Evolutionary conservation across 64 coral and sea anemone species (phyloP).

Genomic region (Trachythela sp.): DNA sequence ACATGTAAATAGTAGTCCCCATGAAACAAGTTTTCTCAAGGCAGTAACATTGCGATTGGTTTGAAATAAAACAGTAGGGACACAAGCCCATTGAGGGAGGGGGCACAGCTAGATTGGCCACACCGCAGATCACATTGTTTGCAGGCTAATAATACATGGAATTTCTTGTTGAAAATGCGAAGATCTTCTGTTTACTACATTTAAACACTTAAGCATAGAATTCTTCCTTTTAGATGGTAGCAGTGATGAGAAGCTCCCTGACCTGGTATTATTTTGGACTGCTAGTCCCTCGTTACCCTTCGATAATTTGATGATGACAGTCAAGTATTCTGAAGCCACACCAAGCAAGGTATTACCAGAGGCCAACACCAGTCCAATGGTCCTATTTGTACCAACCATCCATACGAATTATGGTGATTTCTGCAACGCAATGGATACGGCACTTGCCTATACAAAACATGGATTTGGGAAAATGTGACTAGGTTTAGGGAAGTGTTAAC

Average conservation of each 20-base stretch:
- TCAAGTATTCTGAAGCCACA: neutral
- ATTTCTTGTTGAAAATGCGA: neutral
- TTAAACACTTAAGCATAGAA: neutral
- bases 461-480: slow-evolving; percentile 35
- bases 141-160: no score
- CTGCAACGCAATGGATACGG: slow-evolving; percentile 4
- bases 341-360: neutral
- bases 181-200: no score
- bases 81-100: no score
- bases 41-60: no score
- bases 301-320: neutral
- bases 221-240: neutral
- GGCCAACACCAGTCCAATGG: neutral
- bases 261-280: neutral
- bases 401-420: slow-evolving; percentile 8
- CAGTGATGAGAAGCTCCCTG: neutral
- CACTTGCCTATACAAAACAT: slow-evolving; percentile 20
- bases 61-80: no score
- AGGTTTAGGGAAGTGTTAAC: neutral
- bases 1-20: no score
- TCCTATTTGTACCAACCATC: slow-evolving; percentile 9
- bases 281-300: neutral
- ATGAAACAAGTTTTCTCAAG: no score
- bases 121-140: no score
- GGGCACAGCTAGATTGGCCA: no score